Percentiles rank a stretch among this genome's conserved stretches.
Evolutionary conservation across 2,113 vertebrate genomes (phyloP).

Genomic region (Amphiprion ocellaris): DNA sequence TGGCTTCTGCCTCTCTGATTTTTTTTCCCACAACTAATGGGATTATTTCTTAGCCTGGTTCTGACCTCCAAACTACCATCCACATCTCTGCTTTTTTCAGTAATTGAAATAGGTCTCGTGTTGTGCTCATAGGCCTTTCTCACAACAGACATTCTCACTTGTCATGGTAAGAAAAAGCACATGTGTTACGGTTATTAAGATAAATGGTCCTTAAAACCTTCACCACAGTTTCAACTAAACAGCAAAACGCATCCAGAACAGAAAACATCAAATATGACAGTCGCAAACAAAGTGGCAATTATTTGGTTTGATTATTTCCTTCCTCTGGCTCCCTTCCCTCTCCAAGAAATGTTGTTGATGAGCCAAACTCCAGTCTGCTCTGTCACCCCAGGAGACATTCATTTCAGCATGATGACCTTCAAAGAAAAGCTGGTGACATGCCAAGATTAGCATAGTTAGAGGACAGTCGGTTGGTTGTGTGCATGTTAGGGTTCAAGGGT

Average conservation of each 20-base stretch:
- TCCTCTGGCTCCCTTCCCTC: conserved; percentile 22
- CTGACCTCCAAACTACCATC: conserved; percentile 33
- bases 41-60: conserved; percentile 34
- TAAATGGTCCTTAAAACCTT: conserved; percentile 1
- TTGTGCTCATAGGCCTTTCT: conserved; percentile 17
- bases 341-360: conserved; percentile 28
- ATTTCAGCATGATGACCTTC: conserved; percentile 50
- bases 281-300: conserved; percentile 23
- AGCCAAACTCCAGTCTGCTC: conserved; percentile 26
- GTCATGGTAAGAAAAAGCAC: no score
- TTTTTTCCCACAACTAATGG: conserved; percentile 42
- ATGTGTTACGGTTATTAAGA: conserved; percentile 15
- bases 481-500: conserved; percentile 22
- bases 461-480: conserved; percentile 12
- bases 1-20: conserved; percentile 17
- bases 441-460: conserved; percentile 33
- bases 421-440: conserved; percentile 51
- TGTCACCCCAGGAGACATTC: conserved; percentile 43
- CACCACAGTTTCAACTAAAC: neutral
- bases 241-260: neutral
- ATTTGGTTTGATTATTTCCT: conserved; percentile 31
- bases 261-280: conserved; percentile 15
- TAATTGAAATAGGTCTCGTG: conserved; percentile 25
- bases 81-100: conserved; percentile 21
- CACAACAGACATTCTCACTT: conserved; percentile 6